Percentiles rank a stretch among this genome's conserved stretches.
These are phyloP conservation scores for Octodonta nipae DNA, from an alignment of 2,888 invertebrate genomes.

Conservation along the genomic window DNA sequence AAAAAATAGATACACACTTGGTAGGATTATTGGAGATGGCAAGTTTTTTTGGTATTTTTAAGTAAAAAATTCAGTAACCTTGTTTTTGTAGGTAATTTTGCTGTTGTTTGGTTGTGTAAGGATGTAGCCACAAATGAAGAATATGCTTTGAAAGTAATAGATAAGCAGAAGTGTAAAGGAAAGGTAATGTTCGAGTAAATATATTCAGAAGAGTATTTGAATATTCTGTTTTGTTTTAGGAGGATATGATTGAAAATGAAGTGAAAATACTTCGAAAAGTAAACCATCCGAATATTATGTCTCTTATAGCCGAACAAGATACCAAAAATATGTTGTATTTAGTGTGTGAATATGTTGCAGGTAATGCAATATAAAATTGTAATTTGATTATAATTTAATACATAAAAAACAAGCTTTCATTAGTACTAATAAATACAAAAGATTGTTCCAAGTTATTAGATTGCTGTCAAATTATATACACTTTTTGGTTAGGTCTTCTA, in stretches of 20 bases:
- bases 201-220: too few species aligned
- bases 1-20: conserved; percentile 59
- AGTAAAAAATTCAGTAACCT: too few species aligned
- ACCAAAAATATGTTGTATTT: conserved; percentile 79
- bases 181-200: too few species aligned
- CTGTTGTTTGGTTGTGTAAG: conserved; percentile 76
- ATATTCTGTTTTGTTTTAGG: too few species aligned
- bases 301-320: conserved; percentile 80
- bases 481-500: too few species aligned
- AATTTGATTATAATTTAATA: conserved; percentile 2
- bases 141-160: conserved; percentile 89
- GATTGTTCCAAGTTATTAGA: too few species aligned
- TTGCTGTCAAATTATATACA: too few species aligned
- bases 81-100: conserved; percentile 65
- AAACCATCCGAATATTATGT: conserved; percentile 86
- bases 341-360: conserved; percentile 88
- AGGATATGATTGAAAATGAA: conserved; percentile 67
- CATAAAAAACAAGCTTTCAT: too few species aligned
- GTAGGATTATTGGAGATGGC: conserved; percentile 62
- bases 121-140: conserved; percentile 57
- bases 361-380: too few species aligned
- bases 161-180: conserved; percentile 88
- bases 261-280: conserved; percentile 84
- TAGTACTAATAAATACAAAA: too few species aligned
- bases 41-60: too few species aligned